phyloP scores from a whole-genome alignment of 2,888 invertebrate species.

The Agriotes lineatus region DNA sequence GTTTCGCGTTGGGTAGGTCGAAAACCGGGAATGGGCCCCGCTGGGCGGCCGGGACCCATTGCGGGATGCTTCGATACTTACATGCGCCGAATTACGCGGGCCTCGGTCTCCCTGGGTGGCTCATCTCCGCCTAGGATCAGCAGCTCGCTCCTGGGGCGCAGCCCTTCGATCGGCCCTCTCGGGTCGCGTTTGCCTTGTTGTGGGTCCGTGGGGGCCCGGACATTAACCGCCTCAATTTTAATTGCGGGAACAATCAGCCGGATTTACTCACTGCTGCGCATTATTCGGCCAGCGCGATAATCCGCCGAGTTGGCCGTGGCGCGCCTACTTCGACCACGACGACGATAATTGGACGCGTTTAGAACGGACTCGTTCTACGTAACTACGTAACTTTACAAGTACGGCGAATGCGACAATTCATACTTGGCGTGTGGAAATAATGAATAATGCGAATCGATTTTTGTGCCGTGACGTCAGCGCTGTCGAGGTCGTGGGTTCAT shows the following conservation, averaged over 20 bases:
- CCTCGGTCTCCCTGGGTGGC: constrained; percentile 2
- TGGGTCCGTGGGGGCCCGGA: too few relatives aligned
- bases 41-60: background rate
- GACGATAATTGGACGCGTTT: constrained; percentile 9
- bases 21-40: background rate
- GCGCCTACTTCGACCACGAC: constrained; percentile 10
- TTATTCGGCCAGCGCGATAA: constrained; percentile 12
- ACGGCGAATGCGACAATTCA: constrained; percentile 35
- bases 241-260: background rate
- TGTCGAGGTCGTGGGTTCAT: constrained; percentile 49
- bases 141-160: constrained; percentile 4
- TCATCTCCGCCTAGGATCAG: constrained; percentile 6
- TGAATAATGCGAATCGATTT: constrained; percentile 52
- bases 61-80: constrained; percentile 10
- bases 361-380: constrained; percentile 1
- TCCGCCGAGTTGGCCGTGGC: background rate
- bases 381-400: constrained; percentile 4
- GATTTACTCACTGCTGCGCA: constrained; percentile 30
- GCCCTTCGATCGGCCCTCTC: constrained; percentile 31
- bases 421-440: constrained; percentile 46
- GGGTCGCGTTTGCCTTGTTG: too few relatives aligned
- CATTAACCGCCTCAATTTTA: background rate
- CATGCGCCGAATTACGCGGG: constrained; percentile 14
- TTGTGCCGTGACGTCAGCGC: constrained; percentile 52
- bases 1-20: constrained; percentile 8